A percentile compares a stretch with the other conserved stretches of the same genome.
These are phyloP conservation scores for Leiothrix lutea DNA, from an alignment of 2,113 vertebrate genomes.

Conservation along the genomic window DNA sequence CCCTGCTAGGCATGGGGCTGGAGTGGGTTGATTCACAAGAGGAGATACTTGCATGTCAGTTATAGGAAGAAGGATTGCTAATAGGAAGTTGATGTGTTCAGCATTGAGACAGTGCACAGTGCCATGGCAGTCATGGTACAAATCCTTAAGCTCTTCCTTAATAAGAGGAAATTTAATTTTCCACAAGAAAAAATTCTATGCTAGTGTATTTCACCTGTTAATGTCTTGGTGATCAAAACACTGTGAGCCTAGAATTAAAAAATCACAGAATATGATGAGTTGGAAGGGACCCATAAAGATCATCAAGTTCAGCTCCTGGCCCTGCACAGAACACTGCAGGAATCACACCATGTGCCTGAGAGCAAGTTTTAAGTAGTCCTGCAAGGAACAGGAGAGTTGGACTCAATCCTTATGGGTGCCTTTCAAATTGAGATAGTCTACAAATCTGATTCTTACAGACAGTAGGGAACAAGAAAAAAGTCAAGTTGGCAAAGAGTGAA, in stretches of 20 bases:
- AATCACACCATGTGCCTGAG: neutral
- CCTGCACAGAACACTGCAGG: neutral
- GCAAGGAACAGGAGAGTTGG: neutral
- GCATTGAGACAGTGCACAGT: neutral
- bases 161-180: neutral
- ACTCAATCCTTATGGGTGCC: accelerated
- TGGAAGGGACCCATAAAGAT: neutral
- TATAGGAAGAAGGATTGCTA: neutral
- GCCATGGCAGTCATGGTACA: accelerated
- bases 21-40: neutral
- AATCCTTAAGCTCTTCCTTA: neutral
- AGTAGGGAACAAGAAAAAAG: neutral
- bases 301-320: neutral
- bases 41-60: neutral
- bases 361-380: neutral
- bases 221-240: neutral
- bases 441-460: neutral
- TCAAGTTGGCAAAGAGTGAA: neutral
- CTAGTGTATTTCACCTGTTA: neutral
- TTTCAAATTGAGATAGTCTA: neutral
- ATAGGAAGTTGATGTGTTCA: neutral
- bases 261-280: neutral
- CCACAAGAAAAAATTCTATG: neutral
- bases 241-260: neutral
- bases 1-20: neutral